These are phyloP conservation scores for Pterocles gutturalis DNA, from an alignment of 2,113 vertebrate species.

Conservation along the genomic window DNA sequence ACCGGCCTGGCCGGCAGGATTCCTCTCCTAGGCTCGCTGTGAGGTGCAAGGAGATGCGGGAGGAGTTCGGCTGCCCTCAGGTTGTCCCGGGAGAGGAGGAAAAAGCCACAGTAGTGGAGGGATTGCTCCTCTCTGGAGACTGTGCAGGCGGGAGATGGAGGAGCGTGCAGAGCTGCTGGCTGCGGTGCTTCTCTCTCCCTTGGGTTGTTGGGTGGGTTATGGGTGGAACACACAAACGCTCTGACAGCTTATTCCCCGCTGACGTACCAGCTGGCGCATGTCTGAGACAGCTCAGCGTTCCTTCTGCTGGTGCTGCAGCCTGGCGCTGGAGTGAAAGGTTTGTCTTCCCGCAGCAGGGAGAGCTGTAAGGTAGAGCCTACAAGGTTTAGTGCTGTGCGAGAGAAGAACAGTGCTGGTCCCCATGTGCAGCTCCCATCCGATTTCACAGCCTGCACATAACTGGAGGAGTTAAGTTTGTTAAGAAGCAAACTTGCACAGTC, in stretches of 20 bases:
- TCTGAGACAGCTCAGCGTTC: neutral
- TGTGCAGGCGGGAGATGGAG: rapidly evolving
- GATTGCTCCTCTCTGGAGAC: rapidly evolving
- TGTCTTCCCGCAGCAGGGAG: neutral
- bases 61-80: rapidly evolving
- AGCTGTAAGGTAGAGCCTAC: rapidly evolving
- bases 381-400: rapidly evolving
- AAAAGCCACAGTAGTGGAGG: neutral
- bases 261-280: rapidly evolving
- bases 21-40: rapidly evolving
- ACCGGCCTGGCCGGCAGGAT: too few relatives aligned
- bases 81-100: too few relatives aligned
- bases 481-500: rapidly evolving
- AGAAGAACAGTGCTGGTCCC: rapidly evolving
- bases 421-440: rapidly evolving
- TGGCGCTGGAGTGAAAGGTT: rapidly evolving
- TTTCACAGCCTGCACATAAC: rapidly evolving
- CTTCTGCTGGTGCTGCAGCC: rapidly evolving
- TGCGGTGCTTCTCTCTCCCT: neutral
- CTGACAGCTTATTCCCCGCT: neutral
- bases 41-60: neutral
- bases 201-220: rapidly evolving
- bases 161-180: rapidly evolving
- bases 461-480: neutral
- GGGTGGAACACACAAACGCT: rapidly evolving